These are phyloP conservation scores for Crocodylus rhombifer DNA, from an alignment of 2,797 vertebrate genomes.

Conservation along the genomic window DNA sequence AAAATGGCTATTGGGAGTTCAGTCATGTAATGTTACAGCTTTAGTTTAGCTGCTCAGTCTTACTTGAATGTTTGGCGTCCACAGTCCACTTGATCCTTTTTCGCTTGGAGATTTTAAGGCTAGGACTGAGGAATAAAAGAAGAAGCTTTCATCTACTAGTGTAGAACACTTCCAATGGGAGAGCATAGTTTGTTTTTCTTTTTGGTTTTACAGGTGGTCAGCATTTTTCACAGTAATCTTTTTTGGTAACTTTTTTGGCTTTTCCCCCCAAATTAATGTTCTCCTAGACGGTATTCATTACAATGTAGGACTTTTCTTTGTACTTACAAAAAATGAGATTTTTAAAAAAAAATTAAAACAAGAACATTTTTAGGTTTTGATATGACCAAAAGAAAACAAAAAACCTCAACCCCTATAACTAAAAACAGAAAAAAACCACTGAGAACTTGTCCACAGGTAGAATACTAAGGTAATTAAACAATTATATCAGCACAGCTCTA, in stretches of 20 bases:
- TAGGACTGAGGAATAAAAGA: accelerated
- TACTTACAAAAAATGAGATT: neutral
- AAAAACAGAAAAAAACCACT: neutral
- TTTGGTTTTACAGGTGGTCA: accelerated
- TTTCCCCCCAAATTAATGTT: neutral
- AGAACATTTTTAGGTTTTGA: neutral
- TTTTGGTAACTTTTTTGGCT: neutral
- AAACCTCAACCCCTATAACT: neutral
- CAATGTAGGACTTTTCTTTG: neutral
- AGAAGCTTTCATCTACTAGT: neutral
- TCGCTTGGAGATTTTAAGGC: accelerated
- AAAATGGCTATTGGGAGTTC: too few species aligned
- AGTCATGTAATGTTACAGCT: too few species aligned
- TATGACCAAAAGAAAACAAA: neutral
- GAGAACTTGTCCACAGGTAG: neutral
- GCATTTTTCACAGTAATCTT: neutral
- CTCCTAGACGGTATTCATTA: neutral
- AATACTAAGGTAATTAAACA: neutral
- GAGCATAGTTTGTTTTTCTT: neutral
- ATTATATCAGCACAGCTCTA: neutral
- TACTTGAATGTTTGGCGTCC: too few species aligned
- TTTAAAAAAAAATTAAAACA: neutral
- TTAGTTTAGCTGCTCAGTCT: too few species aligned
- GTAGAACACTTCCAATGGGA: neutral
- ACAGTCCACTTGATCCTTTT: too few species aligned